Percentiles rank a stretch among this genome's conserved stretches.
Evolutionary conservation across 1,140 invertebrate genomes (phyloP).

Genomic region (Yoshiicerus persimilis): DNA sequence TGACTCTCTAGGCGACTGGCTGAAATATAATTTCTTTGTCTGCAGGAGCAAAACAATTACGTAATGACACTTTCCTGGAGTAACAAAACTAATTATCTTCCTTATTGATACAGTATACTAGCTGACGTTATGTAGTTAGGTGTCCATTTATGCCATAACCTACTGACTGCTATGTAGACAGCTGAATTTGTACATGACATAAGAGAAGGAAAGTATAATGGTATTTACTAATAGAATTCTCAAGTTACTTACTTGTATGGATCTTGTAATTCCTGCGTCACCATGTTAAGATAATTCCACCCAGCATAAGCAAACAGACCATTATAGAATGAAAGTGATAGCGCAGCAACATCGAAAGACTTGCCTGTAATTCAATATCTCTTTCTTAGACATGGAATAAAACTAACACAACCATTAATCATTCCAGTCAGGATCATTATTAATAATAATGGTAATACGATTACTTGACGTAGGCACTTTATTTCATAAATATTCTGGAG

Average conservation of each 20-base stretch:
- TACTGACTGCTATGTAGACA: no score
- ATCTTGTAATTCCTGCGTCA: slow-evolving; percentile 90
- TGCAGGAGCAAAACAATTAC: background rate
- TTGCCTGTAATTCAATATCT: background rate
- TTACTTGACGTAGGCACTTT: background rate
- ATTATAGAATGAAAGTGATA: slow-evolving; percentile 85
- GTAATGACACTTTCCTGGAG: background rate
- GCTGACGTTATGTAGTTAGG: no score
- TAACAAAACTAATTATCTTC: background rate
- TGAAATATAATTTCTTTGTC: background rate
- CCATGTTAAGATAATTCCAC: slow-evolving; percentile 78
- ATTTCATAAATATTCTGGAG: background rate
- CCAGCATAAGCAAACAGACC: slow-evolving; percentile 97
- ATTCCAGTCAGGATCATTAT: background rate
- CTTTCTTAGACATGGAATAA: background rate
- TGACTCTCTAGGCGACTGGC: background rate
- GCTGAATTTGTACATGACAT: no score
- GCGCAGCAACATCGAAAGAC: slow-evolving; percentile 47
- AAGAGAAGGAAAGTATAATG: no score
- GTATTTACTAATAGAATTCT: background rate
- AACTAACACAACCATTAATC: background rate
- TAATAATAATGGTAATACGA: no score
- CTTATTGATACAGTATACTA: background rate
- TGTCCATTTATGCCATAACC: no score
- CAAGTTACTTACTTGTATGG: slow-evolving; percentile 76